A percentile compares a stretch with the other conserved stretches of the same genome.
Conservation (phyloP, 2,113 vertebrate species). For the Salvelinus namaycush region DNA sequence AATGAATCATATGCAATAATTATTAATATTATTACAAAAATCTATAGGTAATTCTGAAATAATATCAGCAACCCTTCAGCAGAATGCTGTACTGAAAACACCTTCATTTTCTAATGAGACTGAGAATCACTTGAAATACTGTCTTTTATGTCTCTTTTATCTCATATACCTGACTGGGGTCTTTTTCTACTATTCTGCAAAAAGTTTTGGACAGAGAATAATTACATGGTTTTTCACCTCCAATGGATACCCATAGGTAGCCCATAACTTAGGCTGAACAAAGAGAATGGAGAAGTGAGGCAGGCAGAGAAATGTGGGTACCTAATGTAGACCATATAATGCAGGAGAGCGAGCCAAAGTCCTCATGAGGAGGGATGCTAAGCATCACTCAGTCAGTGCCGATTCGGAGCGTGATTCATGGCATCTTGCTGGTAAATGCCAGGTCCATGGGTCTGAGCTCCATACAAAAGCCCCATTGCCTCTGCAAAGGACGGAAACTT, state of each 20-base stretch:
- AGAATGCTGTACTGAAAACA: too few relatives aligned
- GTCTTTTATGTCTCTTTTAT: too few relatives aligned
- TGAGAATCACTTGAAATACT: too few relatives aligned
- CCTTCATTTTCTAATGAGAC: too few relatives aligned
- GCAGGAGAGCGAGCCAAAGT: background rate
- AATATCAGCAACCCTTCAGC: too few relatives aligned
- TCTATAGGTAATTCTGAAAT: too few relatives aligned
- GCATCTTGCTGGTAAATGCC: background rate
- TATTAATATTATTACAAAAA: too few relatives aligned
- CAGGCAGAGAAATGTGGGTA: background rate
- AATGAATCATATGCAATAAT: too few relatives aligned
- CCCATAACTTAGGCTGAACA: background rate
- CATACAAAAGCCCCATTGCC: background rate
- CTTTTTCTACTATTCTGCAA: background rate
- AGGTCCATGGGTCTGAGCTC: background rate
- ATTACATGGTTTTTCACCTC: background rate
- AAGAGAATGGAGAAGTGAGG: background rate
- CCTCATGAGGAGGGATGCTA: background rate
- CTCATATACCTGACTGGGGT: too few relatives aligned
- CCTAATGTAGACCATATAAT: background rate
- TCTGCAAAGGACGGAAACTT: background rate
- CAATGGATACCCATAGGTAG: background rate
- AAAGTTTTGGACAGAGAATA: background rate
- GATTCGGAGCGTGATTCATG: background rate
- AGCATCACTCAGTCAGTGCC: constrained; percentile 3